Base-by-base conservation (phyloP, 2,888 invertebrate species). In the Girardia tigrina region DNA sequence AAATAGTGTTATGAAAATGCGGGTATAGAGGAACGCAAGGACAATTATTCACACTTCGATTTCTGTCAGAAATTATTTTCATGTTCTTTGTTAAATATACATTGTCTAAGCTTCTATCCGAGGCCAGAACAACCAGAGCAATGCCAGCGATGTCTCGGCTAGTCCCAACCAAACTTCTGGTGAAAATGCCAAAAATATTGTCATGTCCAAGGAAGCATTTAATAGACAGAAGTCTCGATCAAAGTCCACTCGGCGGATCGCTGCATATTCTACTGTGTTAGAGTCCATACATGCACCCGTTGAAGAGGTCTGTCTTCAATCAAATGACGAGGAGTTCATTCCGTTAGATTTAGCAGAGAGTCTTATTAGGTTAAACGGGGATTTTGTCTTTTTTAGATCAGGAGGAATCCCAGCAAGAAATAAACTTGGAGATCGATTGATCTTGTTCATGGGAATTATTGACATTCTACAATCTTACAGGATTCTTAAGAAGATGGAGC, bases 381-480 rank as follows among this genome's bases (percentile, higher is more conserved):
- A n/a, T n/a, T 16, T 36, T 36, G 8, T 36, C 16, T 36, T 16
- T 8, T 87, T 78, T 86, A 95, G 95, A 80, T 91, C 93, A 79
- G 95, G 97, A 79, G 97, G 95, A 77, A 95, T 98, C 83, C 97
- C 95, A 29, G 97, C 97, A 2, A 86, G 94, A 82, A 98, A 94
- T 86, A 90, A 90, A 77, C 91, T 92, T 84, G 98, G 98, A 74
- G 97, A 98, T 85, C 88, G 95, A 29, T 88, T 98, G 28, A 87
- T 95, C 77, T 87, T 97, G 70, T 98, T 93, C 86, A 88, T 97
- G 78, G 98, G 98, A 82, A 90, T 98, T 82, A 98, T 99, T 84
- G 98, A 98, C 86, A 98, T 99, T 84, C 88, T 98, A 79, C 98
- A 98, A 87, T 94, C 92, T 80, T 98, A 97, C 86, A 88, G 95